Conservation (phyloP, 2,888 invertebrate species). For the Epistrophella euchroma region DNA sequence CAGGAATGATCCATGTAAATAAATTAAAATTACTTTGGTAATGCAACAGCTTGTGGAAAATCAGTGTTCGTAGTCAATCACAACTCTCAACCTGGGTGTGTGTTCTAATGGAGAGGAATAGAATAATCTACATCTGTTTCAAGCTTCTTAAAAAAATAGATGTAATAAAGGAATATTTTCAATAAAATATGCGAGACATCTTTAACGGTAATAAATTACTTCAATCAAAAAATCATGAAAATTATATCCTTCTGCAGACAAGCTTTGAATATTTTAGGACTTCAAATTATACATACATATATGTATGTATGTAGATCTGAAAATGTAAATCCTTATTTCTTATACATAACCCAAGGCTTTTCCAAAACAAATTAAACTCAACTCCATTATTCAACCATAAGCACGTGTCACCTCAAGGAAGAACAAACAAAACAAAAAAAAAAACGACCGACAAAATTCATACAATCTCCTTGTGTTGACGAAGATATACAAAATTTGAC, state of each 20-base stretch:
- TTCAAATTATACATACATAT: neutral
- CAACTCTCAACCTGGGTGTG: too few relatives aligned
- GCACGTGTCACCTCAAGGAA: conserved; percentile 16
- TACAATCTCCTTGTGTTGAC: neutral
- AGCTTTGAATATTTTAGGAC: neutral
- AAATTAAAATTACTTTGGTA: too few relatives aligned
- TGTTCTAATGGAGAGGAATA: too few relatives aligned
- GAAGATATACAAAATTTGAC: neutral
- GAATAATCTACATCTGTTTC: too few relatives aligned
- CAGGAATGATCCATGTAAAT: too few relatives aligned
- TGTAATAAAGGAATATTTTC: neutral
- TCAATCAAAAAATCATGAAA: neutral
- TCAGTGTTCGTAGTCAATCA: too few relatives aligned
- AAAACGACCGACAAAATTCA: too few relatives aligned
- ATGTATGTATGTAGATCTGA: neutral
- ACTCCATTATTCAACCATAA: conserved; percentile 17
- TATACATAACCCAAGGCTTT: neutral
- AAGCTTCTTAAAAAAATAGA: neutral
- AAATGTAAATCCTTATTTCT: neutral
- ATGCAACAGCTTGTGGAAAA: too few relatives aligned
- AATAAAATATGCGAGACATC: neutral
- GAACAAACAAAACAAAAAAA: neutral
- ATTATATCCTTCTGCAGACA: neutral
- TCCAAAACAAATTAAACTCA: conserved; percentile 9
- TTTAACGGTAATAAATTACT: neutral